Base-by-base conservation (phyloP, 1,140 invertebrate genomes). In the Helicorthomorpha holstii region DNA sequence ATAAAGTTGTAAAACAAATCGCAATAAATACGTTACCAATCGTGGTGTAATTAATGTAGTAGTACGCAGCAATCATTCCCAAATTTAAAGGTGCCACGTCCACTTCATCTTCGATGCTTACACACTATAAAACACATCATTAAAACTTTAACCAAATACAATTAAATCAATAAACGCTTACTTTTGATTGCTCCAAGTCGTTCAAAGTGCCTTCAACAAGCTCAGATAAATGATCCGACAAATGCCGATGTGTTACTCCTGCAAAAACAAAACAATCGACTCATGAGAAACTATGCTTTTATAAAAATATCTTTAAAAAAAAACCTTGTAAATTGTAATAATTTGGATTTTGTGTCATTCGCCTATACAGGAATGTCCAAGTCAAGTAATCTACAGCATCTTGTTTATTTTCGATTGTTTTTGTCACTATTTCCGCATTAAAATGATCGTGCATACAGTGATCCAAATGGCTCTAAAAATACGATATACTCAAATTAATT, bases 1-100 rank as follows among this genome's bases (percentile, higher is more conserved):
- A n/a, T 53, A 22, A 53, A 21, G n/a, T 27, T 26, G 22, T 24
- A 16, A 48, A 24, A 3, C 3, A 4, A 10, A 48, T 24, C 10
- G 27, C 16, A 7, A 10, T 27, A 3, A 29, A 14, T 48, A n/a
- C n/a, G n/a, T 69, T 66, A 86, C 83, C 83, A 56, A 99, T 98
- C 0, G 96, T 99, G 0, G 93, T 95, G 60, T 99, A 99, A 69
- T 98, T 97, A 57, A 98, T 98, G 65, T 98, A 99, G 67, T 99
- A 99, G 67, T 99, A 99, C 0, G 94, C 92, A 1, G 95, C 94
- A 68, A 99, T 99, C 92, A 99, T 98, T 54, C 96, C 96, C 63
- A 99, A 71, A 73, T 99, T 99, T 0, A 99, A 72, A 0, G 95
- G 89, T 46, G 86, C 74, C 0, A 88, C 86, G 65, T 98, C 93